Base-by-base conservation (phyloP, 2,113 vertebrate species). In the Melanocharis versteri region DNA sequence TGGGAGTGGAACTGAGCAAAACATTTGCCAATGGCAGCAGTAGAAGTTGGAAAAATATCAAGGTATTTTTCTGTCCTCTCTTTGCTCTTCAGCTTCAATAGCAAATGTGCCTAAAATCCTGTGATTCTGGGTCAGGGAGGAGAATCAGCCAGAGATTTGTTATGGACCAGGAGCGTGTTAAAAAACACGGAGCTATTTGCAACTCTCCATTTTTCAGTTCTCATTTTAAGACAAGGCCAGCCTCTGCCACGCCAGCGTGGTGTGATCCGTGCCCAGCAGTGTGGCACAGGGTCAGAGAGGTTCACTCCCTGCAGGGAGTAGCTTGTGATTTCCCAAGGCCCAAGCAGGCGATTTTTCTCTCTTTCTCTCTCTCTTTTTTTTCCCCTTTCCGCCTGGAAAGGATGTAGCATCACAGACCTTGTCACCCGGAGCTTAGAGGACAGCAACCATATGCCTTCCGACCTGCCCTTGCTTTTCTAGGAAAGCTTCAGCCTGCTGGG, bases 391-490 rank as follows among this genome's bases (percentile, higher is more conserved):
- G 94, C 85, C 89, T 77, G n/a, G 66, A 76, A 96, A 97, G 89
- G 93, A 81, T 87, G 81, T n/a, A 69, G 81, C 83, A 80, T 81
- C 72, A 56, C 90, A 95, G 90, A 58, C 94, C 96, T 93, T 96
- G 89, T 96, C 87, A 93, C 93, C 86, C 90, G 65, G 83, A 97
- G 96, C 96, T 95, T 71, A 78, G 89, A 95, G 97, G 95, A 97
- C 94, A 95, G 73, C 64, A 72, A 97, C 97, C 97, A 97, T 97
- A 97, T 97, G 97, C 91, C 89, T 81, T 87, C 66, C 72, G 93
- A 94, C 88, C 87, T 90, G 72, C 93, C 92, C 85, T 96, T 89
- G 73, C 79, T 97, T 93, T 83, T 72, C 97, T 90, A 87, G 96
- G 94, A 80, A 94, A 94, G 73, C 93, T 92, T 95, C 87, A 87